phyloP scores from a whole-genome alignment of 37 sponge, comb jelly and placozoan species.

The Geodia barretti region DNA sequence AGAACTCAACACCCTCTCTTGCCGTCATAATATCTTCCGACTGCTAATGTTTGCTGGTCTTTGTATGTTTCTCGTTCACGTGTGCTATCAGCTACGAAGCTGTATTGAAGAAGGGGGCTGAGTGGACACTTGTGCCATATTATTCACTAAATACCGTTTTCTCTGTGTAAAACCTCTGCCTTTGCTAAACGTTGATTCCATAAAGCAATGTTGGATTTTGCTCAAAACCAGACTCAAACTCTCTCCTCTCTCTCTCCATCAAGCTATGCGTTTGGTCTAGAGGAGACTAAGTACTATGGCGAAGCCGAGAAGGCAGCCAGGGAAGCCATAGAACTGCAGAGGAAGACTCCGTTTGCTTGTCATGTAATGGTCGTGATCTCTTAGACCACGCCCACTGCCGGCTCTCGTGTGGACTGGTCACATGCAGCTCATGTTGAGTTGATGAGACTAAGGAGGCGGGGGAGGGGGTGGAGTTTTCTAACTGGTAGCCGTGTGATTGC shows the following conservation, averaged over 20 bases:
- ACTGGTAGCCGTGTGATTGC: slow-evolving; percentile 51
- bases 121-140: no score
- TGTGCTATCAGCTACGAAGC: no score
- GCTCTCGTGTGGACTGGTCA: slow-evolving; percentile 16
- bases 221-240: background rate
- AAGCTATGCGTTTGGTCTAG: slow-evolving; percentile 57
- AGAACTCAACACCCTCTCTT: background rate
- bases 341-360: slow-evolving; percentile 39
- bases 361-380: slow-evolving; percentile 41
- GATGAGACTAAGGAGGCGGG: slow-evolving; percentile 57
- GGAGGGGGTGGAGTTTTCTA: slow-evolving; percentile 69
- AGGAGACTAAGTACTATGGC: slow-evolving; percentile 31
- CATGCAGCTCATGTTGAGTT: slow-evolving; percentile 65
- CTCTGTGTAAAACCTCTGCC: background rate
- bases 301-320: slow-evolving; percentile 48
- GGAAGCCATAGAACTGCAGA: slow-evolving; percentile 28
- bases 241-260: background rate
- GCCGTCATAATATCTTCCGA: no score
- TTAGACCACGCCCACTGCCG: background rate
- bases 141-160: background rate
- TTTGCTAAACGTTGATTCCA: background rate
- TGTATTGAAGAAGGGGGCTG: no score
- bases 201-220: background rate
- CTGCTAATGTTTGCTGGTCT: no score
- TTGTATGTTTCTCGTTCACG: no score